These are phyloP conservation scores for Pterobdella sp. DNA, from an alignment of 2,888 invertebrate genomes.

Conservation along the genomic window DNA sequence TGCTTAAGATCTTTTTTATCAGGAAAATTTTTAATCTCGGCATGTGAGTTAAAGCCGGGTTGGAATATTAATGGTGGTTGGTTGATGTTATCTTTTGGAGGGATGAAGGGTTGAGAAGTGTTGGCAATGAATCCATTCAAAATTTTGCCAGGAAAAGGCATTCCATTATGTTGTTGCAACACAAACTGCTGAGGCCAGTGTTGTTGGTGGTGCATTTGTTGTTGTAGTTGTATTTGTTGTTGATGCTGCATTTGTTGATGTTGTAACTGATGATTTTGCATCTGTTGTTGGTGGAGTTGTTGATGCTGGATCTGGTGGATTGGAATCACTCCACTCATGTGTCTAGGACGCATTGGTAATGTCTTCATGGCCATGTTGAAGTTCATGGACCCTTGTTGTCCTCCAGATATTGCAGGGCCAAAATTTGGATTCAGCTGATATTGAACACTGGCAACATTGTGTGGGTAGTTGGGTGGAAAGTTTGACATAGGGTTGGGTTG, in stretches of 20 bases:
- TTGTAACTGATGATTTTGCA: not conserved
- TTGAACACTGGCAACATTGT: conserved; percentile 11
- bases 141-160: conserved; percentile 13
- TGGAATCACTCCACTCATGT: conserved; percentile 3
- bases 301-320: not conserved
- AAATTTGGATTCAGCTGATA: conserved; percentile 7
- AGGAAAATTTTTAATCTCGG: conserved; percentile 22
- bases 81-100: not conserved
- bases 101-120: not conserved
- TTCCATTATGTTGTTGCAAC: not conserved
- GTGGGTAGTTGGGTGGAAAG: not conserved
- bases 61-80: not conserved
- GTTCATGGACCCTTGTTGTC: conserved; percentile 10
- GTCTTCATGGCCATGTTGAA: conserved; percentile 25
- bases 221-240: not conserved
- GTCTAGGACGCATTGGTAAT: conserved; percentile 17
- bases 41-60: not conserved
- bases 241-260: conserved; percentile 10
- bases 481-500: no score
- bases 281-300: not conserved
- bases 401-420: not conserved
- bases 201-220: not conserved
- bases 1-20: conserved; percentile 17
- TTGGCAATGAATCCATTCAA: conserved; percentile 21
- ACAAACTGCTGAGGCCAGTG: conserved; percentile 9